These are phyloP conservation scores for Danio tinwini DNA, from an alignment of 2,797 vertebrate genomes.

Conservation along the genomic window DNA sequence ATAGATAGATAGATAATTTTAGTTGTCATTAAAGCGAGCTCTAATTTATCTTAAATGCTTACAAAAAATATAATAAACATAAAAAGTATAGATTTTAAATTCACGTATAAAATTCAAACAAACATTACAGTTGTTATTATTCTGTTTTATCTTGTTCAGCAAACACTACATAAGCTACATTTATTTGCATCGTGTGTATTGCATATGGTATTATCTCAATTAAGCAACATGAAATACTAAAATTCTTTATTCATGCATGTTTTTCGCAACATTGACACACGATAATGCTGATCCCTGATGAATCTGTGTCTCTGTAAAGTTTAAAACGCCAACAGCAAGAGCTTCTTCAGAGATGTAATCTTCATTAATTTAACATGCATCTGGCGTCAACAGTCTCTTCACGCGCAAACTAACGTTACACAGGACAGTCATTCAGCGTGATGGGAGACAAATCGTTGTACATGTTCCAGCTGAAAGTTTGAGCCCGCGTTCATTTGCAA, in stretches of 20 bases:
- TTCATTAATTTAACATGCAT: not conserved
- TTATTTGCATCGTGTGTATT: not conserved
- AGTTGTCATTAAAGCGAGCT: no score
- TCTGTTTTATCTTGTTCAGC: no score
- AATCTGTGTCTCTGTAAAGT: constrained; percentile 2
- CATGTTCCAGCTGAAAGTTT: constrained; percentile 7
- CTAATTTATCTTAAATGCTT: no score
- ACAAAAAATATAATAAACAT: no score
- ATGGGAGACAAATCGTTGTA: not conserved
- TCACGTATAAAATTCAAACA: no score
- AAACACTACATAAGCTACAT: not conserved
- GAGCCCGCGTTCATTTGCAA: not conserved
- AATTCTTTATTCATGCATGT: not conserved
- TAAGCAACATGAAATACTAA: not conserved
- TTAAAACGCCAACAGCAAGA: not conserved
- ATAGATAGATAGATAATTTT: no score
- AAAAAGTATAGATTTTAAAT: no score
- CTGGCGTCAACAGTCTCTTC: not conserved
- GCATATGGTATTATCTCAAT: not conserved
- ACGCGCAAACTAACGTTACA: not conserved
- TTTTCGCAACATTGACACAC: not conserved
- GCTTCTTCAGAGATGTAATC: constrained; percentile 4
- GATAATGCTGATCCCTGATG: not conserved
- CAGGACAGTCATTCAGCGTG: not conserved
- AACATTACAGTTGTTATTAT: no score